A percentile compares a stretch with the other conserved stretches of the same genome.
phyloP scores from a whole-genome alignment of 1,140 invertebrate species.

The Oedothorax gibbosus region DNA sequence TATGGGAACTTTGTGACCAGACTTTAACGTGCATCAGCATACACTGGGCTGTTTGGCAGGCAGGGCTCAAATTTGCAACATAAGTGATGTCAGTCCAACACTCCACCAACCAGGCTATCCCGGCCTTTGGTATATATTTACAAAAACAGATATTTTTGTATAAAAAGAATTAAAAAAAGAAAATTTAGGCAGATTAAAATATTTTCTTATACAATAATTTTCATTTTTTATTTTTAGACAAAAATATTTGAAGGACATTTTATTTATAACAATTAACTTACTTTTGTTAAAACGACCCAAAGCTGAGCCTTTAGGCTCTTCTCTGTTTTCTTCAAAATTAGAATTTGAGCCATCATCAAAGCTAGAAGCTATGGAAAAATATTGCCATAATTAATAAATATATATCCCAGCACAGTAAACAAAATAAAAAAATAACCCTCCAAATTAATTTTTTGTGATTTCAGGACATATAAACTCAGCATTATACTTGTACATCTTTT shows the following conservation, averaged over 20 bases:
- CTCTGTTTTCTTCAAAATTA: constrained; percentile 19
- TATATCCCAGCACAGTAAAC: not conserved
- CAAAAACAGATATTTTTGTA: too few relatives aligned
- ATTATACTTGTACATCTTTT: not conserved
- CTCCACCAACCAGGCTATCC: too few relatives aligned
- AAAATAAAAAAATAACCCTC: not conserved
- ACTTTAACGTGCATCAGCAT: not conserved
- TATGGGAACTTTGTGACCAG: not conserved
- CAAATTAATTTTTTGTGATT: too few relatives aligned
- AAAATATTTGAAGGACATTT: not conserved
- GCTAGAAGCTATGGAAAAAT: constrained; percentile 6
- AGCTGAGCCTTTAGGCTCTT: constrained; percentile 1
- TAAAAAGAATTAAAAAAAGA: not conserved
- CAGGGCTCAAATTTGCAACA: not conserved
- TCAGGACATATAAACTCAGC: too few relatives aligned
- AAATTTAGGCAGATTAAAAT: not conserved
- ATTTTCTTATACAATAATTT: not conserved
- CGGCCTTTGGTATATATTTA: too few relatives aligned
- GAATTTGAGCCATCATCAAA: constrained; percentile 49
- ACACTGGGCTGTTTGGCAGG: not conserved
- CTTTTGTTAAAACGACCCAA: constrained; percentile 18
- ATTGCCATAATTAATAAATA: not conserved
- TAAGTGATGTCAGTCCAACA: too few relatives aligned
- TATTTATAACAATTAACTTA: not conserved
- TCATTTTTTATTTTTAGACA: not conserved